Evolutionary conservation across 2,113 vertebrate species (phyloP).

Genomic region (Pterocles orientalis): DNA sequence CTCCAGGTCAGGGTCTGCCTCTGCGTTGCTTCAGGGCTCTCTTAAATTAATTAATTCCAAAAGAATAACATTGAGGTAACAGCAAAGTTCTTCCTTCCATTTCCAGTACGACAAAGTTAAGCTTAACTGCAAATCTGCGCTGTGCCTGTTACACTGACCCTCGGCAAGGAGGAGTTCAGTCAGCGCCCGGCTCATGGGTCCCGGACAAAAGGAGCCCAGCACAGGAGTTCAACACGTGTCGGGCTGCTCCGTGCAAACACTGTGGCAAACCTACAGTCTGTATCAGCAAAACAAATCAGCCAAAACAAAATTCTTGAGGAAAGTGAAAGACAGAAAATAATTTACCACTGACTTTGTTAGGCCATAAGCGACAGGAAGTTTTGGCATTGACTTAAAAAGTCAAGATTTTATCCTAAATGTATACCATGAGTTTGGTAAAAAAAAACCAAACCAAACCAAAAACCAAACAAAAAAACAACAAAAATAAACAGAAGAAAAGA

Average conservation of each 20-base stretch:
- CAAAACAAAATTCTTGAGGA: neutral
- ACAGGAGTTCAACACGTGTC: neutral
- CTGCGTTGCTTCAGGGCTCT: neutral
- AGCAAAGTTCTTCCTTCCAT: neutral
- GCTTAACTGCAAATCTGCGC: neutral
- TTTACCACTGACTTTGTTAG: neutral
- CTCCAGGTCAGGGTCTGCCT: neutral
- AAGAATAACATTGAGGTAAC: neutral
- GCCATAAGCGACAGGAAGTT: neutral
- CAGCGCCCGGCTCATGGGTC: neutral
- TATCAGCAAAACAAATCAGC: neutral
- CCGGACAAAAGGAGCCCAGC: neutral
- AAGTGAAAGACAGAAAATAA: neutral
- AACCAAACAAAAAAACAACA: neutral
- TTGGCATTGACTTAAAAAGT: neutral
- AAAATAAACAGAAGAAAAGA: too few relatives aligned
- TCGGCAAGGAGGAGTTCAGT: neutral
- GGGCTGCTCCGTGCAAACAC: neutral
- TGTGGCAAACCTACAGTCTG: neutral
- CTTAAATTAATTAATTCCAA: neutral
- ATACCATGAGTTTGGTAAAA: neutral
- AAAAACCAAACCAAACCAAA: neutral
- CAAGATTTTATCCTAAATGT: neutral
- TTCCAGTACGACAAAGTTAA: neutral
- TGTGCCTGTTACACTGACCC: neutral